Conservation (phyloP, 2,888 invertebrate genomes). For the Cetonia aurata region DNA sequence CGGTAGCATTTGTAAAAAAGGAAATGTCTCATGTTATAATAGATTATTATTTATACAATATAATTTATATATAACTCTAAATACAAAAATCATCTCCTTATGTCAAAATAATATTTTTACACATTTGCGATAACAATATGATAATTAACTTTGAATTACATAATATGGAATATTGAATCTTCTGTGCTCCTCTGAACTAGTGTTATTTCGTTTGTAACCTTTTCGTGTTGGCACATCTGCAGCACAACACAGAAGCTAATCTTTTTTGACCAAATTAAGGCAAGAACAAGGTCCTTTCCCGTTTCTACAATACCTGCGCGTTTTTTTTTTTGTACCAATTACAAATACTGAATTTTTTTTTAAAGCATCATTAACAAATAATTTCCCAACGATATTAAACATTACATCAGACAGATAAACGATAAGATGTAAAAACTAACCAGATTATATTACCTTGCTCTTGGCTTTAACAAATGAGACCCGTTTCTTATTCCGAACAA, state of each 20-base stretch:
- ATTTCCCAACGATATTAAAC: no score
- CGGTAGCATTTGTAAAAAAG: slow-evolving; percentile 49
- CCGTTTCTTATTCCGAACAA: slow-evolving; percentile 34
- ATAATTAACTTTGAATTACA: slow-evolving; percentile 40
- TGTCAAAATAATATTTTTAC: slow-evolving; percentile 42
- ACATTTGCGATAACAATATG: slow-evolving; percentile 49
- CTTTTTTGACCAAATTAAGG: slow-evolving; percentile 10
- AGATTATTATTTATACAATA: slow-evolving; percentile 38
- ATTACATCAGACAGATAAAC: no score
- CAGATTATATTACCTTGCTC: background rate
- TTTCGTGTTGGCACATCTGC: slow-evolving; percentile 39
- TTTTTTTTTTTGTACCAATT: no score
- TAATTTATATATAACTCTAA: slow-evolving; percentile 41
- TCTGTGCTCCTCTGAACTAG: slow-evolving; percentile 46
- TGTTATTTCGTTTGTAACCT: slow-evolving; percentile 38
- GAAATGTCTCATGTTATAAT: slow-evolving; percentile 36
- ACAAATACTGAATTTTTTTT: no score
- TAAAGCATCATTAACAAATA: no score
- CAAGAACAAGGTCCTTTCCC: slow-evolving; percentile 18
- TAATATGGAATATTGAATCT: slow-evolving; percentile 43
- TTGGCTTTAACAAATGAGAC: slow-evolving; percentile 19
- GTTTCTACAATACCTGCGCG: background rate
- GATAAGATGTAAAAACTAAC: no score
- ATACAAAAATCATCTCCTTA: slow-evolving; percentile 45
- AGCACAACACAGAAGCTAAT: slow-evolving; percentile 36